Percentiles rank a stretch among this genome's conserved stretches.
Conservation (phyloP, 2,113 vertebrate species). For the Calyptomena viridis region DNA sequence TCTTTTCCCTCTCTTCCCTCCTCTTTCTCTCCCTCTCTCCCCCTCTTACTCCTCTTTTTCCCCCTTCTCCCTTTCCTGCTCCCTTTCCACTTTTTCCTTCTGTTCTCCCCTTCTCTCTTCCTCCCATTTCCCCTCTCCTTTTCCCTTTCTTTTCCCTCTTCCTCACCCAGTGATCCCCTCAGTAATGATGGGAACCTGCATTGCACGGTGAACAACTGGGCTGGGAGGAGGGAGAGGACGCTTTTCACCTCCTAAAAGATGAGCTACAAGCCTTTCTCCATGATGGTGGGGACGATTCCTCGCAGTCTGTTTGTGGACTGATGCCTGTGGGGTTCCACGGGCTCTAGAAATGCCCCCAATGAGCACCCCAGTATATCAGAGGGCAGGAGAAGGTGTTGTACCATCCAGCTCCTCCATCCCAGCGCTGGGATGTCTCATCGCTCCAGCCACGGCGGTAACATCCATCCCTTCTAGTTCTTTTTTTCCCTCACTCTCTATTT, state of each 20-base stretch:
- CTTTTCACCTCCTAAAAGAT: not conserved
- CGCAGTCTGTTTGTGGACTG: not conserved
- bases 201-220: not conserved
- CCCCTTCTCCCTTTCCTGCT: not conserved
- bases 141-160: not conserved
- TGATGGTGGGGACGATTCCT: not conserved
- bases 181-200: not conserved
- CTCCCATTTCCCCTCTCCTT: not conserved
- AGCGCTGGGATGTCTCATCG: not conserved
- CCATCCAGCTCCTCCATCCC: not conserved
- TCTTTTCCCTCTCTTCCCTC: not conserved
- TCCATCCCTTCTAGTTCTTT: not conserved
- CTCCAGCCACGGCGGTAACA: not conserved
- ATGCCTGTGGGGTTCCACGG: not conserved
- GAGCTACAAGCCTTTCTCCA: not conserved
- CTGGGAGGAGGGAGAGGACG: not conserved
- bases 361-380: not conserved
- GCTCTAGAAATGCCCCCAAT: not conserved
- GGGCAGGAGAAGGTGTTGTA: not conserved
- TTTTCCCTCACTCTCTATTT: not conserved
- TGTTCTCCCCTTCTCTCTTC: not conserved
- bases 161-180: not conserved
- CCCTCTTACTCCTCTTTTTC: not conserved
- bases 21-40: not conserved
- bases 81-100: not conserved